phyloP scores from a whole-genome alignment of 2,888 invertebrate species.

The Caprella mutica region DNA sequence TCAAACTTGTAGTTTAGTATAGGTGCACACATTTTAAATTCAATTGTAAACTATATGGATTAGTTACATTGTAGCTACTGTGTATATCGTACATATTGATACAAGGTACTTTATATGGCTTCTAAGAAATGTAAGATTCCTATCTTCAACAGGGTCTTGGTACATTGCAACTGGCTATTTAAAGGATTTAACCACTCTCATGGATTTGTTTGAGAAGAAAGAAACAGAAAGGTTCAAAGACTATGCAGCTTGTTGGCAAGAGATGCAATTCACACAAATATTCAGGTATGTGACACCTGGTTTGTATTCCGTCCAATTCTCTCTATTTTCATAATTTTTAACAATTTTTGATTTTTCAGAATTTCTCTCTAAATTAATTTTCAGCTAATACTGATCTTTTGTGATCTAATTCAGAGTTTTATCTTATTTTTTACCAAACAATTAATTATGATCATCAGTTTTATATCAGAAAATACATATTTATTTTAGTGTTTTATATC shows the following conservation, averaged over 20 bases:
- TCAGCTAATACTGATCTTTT: background rate
- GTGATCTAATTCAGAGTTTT: background rate
- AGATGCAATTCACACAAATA: slow-evolving; percentile 17
- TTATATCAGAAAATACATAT: background rate
- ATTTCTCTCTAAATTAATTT: background rate
- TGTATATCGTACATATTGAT: too few relatives aligned
- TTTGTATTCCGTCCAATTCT: background rate
- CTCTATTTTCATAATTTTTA: background rate
- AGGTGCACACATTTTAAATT: too few relatives aligned
- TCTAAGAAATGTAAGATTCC: too few relatives aligned
- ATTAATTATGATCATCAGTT: background rate
- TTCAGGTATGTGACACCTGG: slow-evolving; percentile 16
- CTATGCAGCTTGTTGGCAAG: slow-evolving; percentile 22
- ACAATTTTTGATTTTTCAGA: background rate
- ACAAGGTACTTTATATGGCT: too few relatives aligned
- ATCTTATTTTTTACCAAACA: background rate
- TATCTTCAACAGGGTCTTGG: slow-evolving; percentile 29
- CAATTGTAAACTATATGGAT: too few relatives aligned
- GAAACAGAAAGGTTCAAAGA: slow-evolving; percentile 14
- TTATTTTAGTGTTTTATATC: background rate
- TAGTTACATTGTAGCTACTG: too few relatives aligned
- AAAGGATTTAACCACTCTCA: slow-evolving; percentile 15
- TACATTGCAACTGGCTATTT: slow-evolving; percentile 28
- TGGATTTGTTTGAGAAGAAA: slow-evolving; percentile 13
- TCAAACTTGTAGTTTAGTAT: too few relatives aligned